Evolutionary conservation across 2,113 vertebrate genomes (phyloP), one percentile per base, ranked within the genome.

Genomic region (Mionectes macconnelli): DNA sequence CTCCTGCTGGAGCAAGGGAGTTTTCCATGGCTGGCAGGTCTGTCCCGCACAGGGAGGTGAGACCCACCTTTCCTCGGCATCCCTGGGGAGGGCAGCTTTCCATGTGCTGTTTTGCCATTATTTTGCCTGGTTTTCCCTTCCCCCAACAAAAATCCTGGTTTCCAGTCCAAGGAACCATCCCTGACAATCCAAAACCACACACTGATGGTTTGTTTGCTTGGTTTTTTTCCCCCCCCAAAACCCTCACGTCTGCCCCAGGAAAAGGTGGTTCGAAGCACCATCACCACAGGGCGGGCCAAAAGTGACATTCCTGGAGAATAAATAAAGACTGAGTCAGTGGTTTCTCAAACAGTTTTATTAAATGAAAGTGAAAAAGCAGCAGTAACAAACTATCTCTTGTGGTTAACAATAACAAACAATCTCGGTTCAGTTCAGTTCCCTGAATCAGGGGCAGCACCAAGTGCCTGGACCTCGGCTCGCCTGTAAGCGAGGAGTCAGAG

Each of bases 311-410:
- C n/a, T 21, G 37, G 66, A 31, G 68, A 90, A 66, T 10, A 55
- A 80, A 76, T 5, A 33, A 67, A 60, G 49, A 27, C 24, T 1
- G 4, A 84, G 52, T 2, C 45, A 8, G 22, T 35, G 49, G 35
- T 77, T 95, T 93, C 74, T 80, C 55, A 30, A 27, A 66, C 13
- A 68, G 35, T 77, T 96, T 97, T 96, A 95, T 93, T 97, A 69
- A 91, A 69, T 4, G 25, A 23, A 12, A 19, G 47, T 89, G 53
- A 47, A 84, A 88, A 95, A 87, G 39, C 52, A 84, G 30, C 6
- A 14, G 49, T 72, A 60, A 87, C 23, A 89, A 93, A 60, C 23
- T 19, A 62, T 8, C 44, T 52, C 33, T 28, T 23, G 57, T 53
- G 88, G 59, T 19, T 45, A 56, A 70, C 8, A 4, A 2, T 16